phyloP scores from a whole-genome alignment of 1,140 invertebrate genomes.

The Hermatobates lingyangjiaoensis region DNA sequence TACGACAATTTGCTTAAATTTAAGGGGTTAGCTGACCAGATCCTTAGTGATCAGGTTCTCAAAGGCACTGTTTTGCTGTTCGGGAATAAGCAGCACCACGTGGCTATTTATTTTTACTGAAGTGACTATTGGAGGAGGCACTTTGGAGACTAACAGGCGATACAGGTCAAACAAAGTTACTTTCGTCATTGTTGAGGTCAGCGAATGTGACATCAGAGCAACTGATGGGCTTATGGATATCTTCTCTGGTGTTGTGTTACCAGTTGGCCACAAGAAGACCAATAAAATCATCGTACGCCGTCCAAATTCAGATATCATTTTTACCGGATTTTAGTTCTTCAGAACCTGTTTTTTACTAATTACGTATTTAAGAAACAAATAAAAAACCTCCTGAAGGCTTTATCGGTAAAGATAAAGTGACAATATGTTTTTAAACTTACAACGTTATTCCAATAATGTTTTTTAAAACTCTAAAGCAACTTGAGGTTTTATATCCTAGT shows the following conservation, averaged over 20 bases:
- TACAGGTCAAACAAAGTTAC: background rate
- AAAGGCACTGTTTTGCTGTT: conserved; percentile 18
- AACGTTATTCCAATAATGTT: too few species aligned
- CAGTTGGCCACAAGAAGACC: background rate
- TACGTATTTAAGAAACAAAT: too few species aligned
- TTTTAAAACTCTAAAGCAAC: too few species aligned
- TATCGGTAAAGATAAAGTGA: too few species aligned
- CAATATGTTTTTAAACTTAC: too few species aligned
- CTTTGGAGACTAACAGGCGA: background rate
- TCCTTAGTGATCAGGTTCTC: conserved; percentile 26
- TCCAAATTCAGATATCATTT: background rate
- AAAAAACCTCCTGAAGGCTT: too few species aligned
- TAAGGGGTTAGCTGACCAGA: conserved; percentile 21
- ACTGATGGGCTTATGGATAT: background rate
- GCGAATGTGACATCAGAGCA: background rate
- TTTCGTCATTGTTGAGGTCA: background rate
- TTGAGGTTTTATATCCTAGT: too few species aligned
- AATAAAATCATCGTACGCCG: background rate
- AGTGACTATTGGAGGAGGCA: background rate
- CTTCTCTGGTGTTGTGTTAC: background rate
- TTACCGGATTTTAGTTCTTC: background rate
- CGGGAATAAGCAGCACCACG: background rate
- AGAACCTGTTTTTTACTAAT: too few species aligned
- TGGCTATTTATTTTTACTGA: background rate
- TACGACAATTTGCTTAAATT: conserved; percentile 23